Evolutionary conservation across 37 sponge, comb jelly and placozoan genomes (phyloP), one percentile per base, ranked within the genome.

Genomic region (Beroe forskalii): DNA sequence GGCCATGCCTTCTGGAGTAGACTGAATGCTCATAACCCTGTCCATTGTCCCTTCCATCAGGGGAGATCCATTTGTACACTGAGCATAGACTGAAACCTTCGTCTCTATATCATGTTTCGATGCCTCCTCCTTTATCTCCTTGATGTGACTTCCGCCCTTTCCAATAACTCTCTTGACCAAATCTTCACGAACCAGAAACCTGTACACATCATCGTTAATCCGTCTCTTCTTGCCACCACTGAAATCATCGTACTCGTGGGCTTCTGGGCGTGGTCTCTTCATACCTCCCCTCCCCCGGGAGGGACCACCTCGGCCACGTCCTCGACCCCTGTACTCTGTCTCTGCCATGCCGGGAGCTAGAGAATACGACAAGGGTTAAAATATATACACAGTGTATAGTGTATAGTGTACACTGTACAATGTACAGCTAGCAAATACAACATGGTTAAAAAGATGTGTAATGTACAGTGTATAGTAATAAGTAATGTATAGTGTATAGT

Each of bases 51-150:
- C 86, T 44, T 80, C 86, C 86, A 80, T 80, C 23, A 80, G 40
- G 2, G 55, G 55, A 6, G 86, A 14, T 6, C 86, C 86, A 37
- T 80, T 80, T 24, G 86, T 24, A 4, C 86, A 43, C 27, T 80
- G 86, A 44, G 86, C 86, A 25, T 80, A 80, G 86, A 80, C 42
- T 1, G 86, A 80, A 12, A 80, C 86, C 40, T 80, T 80, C 20
- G 86, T 80, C n/a, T 80, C 86, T 14, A 80, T 44, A 41, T 48
- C 86, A 4, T 41, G 55, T 23, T 12, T 48, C 28, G 40, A 42
- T 1, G 86, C 86, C 27, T 41, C 86, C 2, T 80, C 86, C 86
- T 80, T 80, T 24, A 80, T 80, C 3, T 42, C 40, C 22, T 43
- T 80, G 0, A 80, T 44, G 55, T 80, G 44, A 17, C 42, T 48